A percentile compares a stretch with the other conserved stretches of the same genome.
phyloP scores from a whole-genome alignment of 2,888 invertebrate species.

The Pheosia gnoma region DNA sequence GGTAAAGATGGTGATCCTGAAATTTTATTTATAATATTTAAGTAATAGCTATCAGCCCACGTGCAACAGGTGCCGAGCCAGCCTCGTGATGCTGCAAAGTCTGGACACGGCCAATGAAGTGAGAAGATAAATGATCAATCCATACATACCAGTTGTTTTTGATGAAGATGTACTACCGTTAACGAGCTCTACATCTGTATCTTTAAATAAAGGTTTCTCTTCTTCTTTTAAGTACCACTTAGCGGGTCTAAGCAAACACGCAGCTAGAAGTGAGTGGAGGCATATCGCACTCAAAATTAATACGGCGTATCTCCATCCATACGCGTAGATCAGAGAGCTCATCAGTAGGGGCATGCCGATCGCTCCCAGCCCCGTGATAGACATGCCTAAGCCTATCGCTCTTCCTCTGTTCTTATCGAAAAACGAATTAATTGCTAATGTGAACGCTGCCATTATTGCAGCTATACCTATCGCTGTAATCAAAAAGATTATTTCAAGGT shows the following conservation, averaged over 20 bases:
- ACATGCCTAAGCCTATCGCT: slow-evolving; percentile 86
- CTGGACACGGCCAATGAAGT: not conserved
- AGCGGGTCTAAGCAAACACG: slow-evolving; percentile 86
- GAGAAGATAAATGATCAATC: slow-evolving; percentile 4
- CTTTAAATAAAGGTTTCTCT: slow-evolving; percentile 63
- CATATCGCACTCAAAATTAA: slow-evolving; percentile 85
- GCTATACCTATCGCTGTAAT: slow-evolving; percentile 86
- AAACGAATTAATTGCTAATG: slow-evolving; percentile 86
- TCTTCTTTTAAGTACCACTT: slow-evolving; percentile 86
- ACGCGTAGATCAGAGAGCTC: slow-evolving; percentile 80
- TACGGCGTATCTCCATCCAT: slow-evolving; percentile 85
- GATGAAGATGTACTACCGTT: slow-evolving; percentile 61
- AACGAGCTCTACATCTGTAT: slow-evolving; percentile 53
- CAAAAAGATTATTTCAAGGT: slow-evolving; percentile 37
- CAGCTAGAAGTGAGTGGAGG: slow-evolving; percentile 84
- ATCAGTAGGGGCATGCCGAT: slow-evolving; percentile 86
- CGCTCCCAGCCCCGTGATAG: slow-evolving; percentile 87
- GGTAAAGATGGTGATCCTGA: slow-evolving; percentile 53
- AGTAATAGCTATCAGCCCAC: not conserved
- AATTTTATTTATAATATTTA: slow-evolving; percentile 24
- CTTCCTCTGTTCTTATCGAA: slow-evolving; percentile 85
- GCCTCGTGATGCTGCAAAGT: too few relatives aligned
- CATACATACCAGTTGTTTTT: slow-evolving; percentile 59
- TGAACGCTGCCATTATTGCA: slow-evolving; percentile 84
- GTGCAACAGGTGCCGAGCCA: too few relatives aligned